Evolutionary conservation across 1,140 invertebrate genomes (phyloP).

Genomic region (Cydia fagiglandana): DNA sequence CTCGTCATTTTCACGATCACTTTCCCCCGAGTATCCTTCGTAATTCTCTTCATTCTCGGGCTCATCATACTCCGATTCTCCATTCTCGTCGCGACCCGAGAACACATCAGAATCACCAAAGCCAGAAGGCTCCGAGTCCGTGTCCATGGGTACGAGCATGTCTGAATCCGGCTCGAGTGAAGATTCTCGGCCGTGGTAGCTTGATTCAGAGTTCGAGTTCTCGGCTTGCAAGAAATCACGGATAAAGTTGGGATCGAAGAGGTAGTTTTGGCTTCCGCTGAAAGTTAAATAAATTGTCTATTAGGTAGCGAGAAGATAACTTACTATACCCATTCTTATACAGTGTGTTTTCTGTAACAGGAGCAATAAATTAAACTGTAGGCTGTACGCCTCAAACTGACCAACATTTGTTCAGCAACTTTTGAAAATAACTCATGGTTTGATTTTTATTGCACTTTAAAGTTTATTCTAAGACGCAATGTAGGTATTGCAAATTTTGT

Average conservation of each 20-base stretch:
- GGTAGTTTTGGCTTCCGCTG: neutral
- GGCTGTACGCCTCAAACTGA: no score
- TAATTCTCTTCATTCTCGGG: neutral
- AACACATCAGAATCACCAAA: neutral
- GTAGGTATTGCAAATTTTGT: no score
- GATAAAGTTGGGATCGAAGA: neutral
- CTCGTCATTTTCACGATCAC: neutral
- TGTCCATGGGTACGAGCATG: neutral
- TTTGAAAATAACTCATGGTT: no score
- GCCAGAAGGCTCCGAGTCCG: neutral
- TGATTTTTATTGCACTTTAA: no score
- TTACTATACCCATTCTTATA: no score
- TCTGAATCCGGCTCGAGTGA: neutral
- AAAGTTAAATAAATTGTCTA: neutral
- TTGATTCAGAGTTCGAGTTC: neutral
- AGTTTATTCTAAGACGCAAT: no score
- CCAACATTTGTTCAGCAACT: no score
- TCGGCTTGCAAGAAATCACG: neutral
- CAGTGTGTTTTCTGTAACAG: no score
- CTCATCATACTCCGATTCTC: no score
- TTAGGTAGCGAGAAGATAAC: no score
- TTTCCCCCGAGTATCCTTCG: neutral
- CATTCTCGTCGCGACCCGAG: no score
- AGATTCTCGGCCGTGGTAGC: slow-evolving; percentile 1
- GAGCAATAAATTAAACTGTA: no score